Base-by-base conservation (phyloP, 2,113 vertebrate species). In the Hemichromis elongatus region DNA sequence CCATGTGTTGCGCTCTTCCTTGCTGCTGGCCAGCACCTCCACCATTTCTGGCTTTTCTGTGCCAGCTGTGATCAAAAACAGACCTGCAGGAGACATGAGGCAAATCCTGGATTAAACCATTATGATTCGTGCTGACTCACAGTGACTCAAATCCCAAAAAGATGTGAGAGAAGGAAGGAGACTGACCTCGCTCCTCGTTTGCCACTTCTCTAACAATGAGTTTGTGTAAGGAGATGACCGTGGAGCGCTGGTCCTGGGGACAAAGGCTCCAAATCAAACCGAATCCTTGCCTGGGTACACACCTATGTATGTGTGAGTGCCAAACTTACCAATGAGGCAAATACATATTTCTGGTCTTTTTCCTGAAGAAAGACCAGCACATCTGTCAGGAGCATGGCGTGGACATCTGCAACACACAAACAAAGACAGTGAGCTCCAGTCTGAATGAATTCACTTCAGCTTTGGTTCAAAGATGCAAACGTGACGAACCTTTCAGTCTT, bases 261-360 rank as follows among this genome's bases (percentile, higher is more conserved):
- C 24, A 80, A 12, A 86, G 6, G 16, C 2, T 77, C 14, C 33
- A 70, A 11, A 37, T 85, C 19, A 81, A 16, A 80, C 18, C 3
- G 4, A 11, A 18, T 66, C 11, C 59, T 21, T 66, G 35, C 35
- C 35, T 37, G 59, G 33, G 33, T 66, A 66, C 19, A 3, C 37
- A 13, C 59, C 13, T 66, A 66, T 5, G 33, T 66, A 21, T 66
- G 33, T 37, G 59, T 6, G 4, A 66, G 59, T 8, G 19, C 59
- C 4, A 66, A 66, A 59, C 97, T 96, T 96, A 98, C 98, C 97
- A 99, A 85, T 47, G 97, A 97, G 2, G 98, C 97, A 84, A 99
- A 99, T 35, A 97, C 85, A 5, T 97, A 99, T 79, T 98, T 99
- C 96, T 99, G 98, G 90, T 99, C 98, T 88, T 99, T 99, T 89